Conservation (phyloP, 1,140 invertebrate genomes). For the Mactra quadrangularis region DNA sequence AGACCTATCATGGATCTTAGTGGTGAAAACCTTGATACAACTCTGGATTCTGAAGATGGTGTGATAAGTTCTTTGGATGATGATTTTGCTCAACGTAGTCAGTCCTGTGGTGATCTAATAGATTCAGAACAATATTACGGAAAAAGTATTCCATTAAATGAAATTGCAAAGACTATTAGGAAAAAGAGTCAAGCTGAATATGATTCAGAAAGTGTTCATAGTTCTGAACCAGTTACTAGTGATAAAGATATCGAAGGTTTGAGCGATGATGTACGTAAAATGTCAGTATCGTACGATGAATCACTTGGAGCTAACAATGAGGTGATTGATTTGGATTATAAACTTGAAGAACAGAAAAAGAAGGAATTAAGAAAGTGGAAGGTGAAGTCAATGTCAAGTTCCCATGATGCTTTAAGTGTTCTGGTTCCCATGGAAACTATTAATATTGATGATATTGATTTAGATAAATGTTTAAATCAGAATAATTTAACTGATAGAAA, state of each 20-base stretch:
- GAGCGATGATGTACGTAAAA: not conserved
- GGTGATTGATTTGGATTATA: not conserved
- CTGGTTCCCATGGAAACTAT: slow-evolving; percentile 40
- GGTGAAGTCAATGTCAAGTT: slow-evolving; percentile 61
- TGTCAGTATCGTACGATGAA: slow-evolving; percentile 36
- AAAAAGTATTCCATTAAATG: not conserved
- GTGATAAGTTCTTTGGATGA: slow-evolving; percentile 14
- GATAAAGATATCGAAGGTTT: not conserved
- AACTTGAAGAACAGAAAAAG: slow-evolving; percentile 26
- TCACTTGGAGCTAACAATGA: not conserved
- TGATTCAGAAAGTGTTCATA: slow-evolving; percentile 21
- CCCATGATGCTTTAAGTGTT: slow-evolving; percentile 48
- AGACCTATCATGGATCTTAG: slow-evolving; percentile 55
- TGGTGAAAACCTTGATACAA: slow-evolving; percentile 44
- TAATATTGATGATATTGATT: slow-evolving; percentile 25
- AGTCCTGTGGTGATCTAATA: slow-evolving; percentile 46
- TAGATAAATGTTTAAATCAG: too few species aligned
- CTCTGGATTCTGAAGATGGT: slow-evolving; percentile 27
- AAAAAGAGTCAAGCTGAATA: slow-evolving; percentile 6
- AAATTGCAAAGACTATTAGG: slow-evolving; percentile 3
- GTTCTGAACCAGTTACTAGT: not conserved
- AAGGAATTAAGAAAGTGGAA: slow-evolving; percentile 49
- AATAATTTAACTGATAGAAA: too few species aligned
- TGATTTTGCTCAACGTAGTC: not conserved
- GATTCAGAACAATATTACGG: slow-evolving; percentile 22